Evolutionary conservation across 1,140 invertebrate genomes (phyloP).

Genomic region (Drosophila oshimai): DNA sequence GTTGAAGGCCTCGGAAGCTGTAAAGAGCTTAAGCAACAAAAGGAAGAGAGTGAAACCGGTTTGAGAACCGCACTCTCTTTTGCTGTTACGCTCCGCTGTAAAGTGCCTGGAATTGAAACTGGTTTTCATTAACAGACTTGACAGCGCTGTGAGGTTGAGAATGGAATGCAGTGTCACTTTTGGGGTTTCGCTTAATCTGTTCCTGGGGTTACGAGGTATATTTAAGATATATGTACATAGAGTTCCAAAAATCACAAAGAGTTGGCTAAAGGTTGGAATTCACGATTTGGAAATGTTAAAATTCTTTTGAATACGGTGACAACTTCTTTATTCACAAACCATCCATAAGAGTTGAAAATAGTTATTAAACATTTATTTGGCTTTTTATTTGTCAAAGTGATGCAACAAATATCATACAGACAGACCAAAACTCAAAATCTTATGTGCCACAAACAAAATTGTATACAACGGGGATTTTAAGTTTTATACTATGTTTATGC

Average conservation of each 20-base stretch:
- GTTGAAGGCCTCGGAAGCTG: neutral
- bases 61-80: slow-evolving; percentile 1
- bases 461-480: too few species aligned
- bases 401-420: too few species aligned
- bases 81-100: neutral
- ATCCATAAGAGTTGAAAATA: too few species aligned
- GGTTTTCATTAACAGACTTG: slow-evolving; percentile 17
- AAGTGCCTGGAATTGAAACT: slow-evolving; percentile 17
- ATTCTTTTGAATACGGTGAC: too few species aligned
- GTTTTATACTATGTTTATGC: too few species aligned
- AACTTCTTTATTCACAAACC: too few species aligned
- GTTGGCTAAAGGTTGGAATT: slow-evolving; percentile 1
- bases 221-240: too few species aligned
- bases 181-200: slow-evolving; percentile 19
- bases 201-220: neutral
- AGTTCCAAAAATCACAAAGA: neutral
- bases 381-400: too few species aligned
- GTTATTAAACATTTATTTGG: too few species aligned
- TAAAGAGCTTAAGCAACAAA: neutral
- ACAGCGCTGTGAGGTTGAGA: slow-evolving; percentile 7
- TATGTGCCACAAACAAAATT: too few species aligned
- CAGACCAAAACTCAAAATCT: too few species aligned
- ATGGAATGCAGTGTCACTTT: slow-evolving; percentile 24
- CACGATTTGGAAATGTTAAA: too few species aligned
- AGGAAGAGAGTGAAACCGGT: neutral